A percentile compares a stretch with the other conserved stretches of the same genome.
phyloP scores from a whole-genome alignment of 2,113 vertebrate genomes.

The Haplochromis burtoni region DNA sequence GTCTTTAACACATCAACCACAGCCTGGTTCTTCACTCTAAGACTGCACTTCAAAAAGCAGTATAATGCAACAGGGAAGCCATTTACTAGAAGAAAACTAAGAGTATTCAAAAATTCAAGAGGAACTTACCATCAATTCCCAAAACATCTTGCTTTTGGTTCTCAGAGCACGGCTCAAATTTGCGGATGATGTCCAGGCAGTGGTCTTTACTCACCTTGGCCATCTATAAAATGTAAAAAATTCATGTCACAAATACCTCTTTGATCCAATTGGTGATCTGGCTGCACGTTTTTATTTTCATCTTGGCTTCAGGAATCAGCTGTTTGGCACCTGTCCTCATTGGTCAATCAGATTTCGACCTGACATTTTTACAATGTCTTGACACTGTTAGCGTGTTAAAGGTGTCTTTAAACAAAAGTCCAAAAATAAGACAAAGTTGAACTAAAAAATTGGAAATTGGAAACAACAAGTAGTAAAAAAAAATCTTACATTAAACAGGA shows the following conservation, averaged over 20 bases:
- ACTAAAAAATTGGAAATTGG: neutral
- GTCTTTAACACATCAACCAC: neutral
- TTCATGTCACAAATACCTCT: neutral
- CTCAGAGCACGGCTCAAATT: constrained; percentile 91
- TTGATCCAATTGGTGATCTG: neutral
- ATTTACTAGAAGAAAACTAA: neutral
- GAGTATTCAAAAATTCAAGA: neutral
- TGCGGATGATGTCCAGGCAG: constrained; percentile 84
- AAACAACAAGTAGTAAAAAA: neutral
- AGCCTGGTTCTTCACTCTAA: neutral
- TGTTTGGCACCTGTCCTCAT: constrained; percentile 2
- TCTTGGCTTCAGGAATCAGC: neutral
- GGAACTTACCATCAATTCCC: constrained; percentile 88
- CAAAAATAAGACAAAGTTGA: neutral
- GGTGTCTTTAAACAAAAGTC: neutral
- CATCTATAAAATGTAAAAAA: constrained; percentile 74
- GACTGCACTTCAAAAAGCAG: neutral
- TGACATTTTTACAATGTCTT: neutral
- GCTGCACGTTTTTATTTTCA: neutral
- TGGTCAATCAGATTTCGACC: constrained; percentile 50
- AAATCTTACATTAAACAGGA: neutral
- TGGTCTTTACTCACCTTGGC: constrained; percentile 80
- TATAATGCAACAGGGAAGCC: neutral
- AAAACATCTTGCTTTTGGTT: constrained; percentile 84
- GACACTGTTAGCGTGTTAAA: neutral